Percentiles rank a stretch among this genome's conserved stretches.
These are phyloP conservation scores for Trichogramma pretiosum DNA, from an alignment of 1,140 invertebrate genomes.

Conservation along the genomic window DNA sequence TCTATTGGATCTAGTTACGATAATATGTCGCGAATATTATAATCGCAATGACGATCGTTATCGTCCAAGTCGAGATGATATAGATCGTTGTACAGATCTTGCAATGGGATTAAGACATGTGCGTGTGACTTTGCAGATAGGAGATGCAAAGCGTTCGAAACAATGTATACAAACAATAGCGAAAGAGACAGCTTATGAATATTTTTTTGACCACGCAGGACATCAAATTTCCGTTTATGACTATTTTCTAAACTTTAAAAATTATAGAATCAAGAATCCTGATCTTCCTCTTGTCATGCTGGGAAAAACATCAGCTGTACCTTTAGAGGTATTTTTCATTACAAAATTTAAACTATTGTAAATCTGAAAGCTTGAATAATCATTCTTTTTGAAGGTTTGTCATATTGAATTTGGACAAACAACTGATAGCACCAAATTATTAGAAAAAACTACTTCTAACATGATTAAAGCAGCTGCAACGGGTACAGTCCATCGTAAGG, in stretches of 20 bases:
- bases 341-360: not conserved
- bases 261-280: slow-evolving; percentile 46
- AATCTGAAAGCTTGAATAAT: no score
- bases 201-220: slow-evolving; percentile 38
- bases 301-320: slow-evolving; percentile 50
- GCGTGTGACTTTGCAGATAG: not conserved
- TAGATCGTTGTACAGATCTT: not conserved
- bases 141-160: accelerated
- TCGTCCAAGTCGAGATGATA: not conserved
- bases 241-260: slow-evolving; percentile 46
- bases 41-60: not conserved
- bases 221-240: slow-evolving; percentile 38
- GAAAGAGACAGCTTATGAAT: not conserved
- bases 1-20: slow-evolving; percentile 38
- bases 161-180: not conserved
- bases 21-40: not conserved
- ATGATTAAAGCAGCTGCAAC: slow-evolving; percentile 62
- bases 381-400: no score
- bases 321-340: slow-evolving; percentile 42
- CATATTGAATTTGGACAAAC: no score
- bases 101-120: no score
- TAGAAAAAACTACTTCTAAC: slow-evolving; percentile 49
- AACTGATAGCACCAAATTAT: no score
- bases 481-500: slow-evolving; percentile 48
- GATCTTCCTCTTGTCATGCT: slow-evolving; percentile 53